Evolutionary conservation across 2,113 vertebrate species (phyloP), one percentile per base, ranked within the genome.

Genomic region (Serinus canaria): DNA sequence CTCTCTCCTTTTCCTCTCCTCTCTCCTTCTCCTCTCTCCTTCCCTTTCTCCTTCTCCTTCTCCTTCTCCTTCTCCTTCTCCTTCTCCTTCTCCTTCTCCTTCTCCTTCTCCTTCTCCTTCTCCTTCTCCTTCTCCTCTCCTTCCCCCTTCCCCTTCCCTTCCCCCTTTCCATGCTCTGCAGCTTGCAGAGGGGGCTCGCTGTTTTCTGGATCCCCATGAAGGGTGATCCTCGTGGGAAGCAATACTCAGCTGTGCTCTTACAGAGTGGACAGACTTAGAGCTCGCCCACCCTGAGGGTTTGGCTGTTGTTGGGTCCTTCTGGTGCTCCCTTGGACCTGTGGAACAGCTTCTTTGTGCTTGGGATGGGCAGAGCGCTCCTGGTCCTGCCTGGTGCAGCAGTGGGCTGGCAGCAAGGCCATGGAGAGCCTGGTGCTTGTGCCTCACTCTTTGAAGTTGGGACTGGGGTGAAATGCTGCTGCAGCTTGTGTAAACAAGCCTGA

Each of bases 241-340:
- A 3, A 12, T 7, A 60, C 27, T 55, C 0, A 0, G 31, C 10
- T 4, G 2, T 1, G 6, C 24, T 62, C 41, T 27, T 67, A 37
- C 17, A 41, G 63, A 20, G 18, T 1, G 1, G 55, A 11, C 60
- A 56, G 59, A 21, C 24, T 4, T 35, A 39, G 56, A 52, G 35
- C 62, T 47, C 35, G 16, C 64, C 35, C 33, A 18, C 2, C 18
- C 33, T 50, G 50, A 58, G 20, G 39, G n/a, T 52, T 79, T 79
- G 82, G 13, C 10, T 1, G 1, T 50, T 19, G 18, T 27, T 23
- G 60, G 22, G 23, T 74, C 12, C 13, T 28, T 28, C 28, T 53
- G 17, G 55, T 64, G 44, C 35, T 86, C 35, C 39, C n/a, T 33
- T 60, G 68, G 39, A 6, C 35, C 75, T 73, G 31, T 1, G 21